phyloP scores from a whole-genome alignment of 2,113 vertebrate species.

The Gnathonemus longibarbis region DNA sequence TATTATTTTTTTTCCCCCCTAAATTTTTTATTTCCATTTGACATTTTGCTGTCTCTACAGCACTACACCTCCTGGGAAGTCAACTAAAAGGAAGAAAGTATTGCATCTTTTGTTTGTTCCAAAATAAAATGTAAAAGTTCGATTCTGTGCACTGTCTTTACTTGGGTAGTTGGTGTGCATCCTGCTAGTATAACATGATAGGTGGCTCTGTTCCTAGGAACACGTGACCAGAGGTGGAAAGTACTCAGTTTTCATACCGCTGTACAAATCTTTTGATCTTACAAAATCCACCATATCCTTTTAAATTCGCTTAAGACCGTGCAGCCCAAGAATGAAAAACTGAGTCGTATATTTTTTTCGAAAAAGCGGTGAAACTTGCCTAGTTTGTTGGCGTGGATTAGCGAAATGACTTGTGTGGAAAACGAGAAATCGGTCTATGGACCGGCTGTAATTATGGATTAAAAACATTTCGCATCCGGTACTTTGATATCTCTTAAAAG shows the following conservation, averaged over 20 bases:
- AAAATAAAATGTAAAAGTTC: slow-evolving; percentile 26
- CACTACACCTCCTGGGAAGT: slow-evolving; percentile 28
- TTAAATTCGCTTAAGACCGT: neutral
- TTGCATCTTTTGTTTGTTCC: slow-evolving; percentile 32
- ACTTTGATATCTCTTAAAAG: neutral
- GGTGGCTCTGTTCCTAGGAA: neutral
- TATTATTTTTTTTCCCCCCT: slow-evolving; percentile 29
- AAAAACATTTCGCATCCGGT: neutral
- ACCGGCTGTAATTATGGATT: neutral
- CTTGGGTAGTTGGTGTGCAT: neutral
- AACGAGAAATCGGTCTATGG: neutral
- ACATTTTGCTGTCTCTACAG: slow-evolving; percentile 30
- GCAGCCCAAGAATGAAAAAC: neutral
- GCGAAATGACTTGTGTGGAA: neutral
- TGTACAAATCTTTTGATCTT: neutral
- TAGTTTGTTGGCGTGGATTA: neutral
- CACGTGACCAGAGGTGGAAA: too few relatives aligned
- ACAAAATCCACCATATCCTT: neutral
- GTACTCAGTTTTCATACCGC: neutral
- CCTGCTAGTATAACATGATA: neutral
- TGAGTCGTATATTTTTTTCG: neutral
- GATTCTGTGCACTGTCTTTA: neutral
- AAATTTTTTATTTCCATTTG: slow-evolving; percentile 24
- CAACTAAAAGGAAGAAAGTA: slow-evolving; percentile 26
- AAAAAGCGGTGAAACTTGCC: neutral